Percentiles rank a stretch among this genome's conserved stretches.
Evolutionary conservation across 2,113 vertebrate genomes (phyloP).

Genomic region (Passerina amoena): DNA sequence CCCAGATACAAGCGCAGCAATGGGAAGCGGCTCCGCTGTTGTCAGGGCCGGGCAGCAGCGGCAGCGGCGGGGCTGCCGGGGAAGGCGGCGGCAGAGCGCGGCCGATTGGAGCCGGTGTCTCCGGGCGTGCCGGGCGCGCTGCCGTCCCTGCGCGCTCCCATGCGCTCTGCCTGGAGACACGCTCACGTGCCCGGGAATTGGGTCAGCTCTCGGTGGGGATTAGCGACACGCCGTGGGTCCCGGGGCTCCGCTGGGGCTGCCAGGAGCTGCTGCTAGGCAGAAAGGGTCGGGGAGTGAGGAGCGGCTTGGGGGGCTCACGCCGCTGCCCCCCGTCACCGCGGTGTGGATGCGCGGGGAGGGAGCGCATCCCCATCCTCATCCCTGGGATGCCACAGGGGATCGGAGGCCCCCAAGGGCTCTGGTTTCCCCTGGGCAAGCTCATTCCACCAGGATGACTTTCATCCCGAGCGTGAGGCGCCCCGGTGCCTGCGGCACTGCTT

Average conservation of each 20-base stretch:
- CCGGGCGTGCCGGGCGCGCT: conserved; percentile 2
- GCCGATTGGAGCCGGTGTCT: conserved; percentile 44
- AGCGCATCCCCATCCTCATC: neutral
- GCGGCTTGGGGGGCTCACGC: accelerated
- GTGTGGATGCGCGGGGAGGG: neutral
- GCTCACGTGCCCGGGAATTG: conserved; percentile 57
- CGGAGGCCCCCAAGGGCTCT: neutral
- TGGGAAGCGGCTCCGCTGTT: neutral
- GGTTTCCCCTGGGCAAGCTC: neutral
- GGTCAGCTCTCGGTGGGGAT: conserved; percentile 67
- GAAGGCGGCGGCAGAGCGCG: neutral
- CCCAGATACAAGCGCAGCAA: neutral
- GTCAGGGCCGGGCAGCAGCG: neutral
- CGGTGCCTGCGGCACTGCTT: conserved; percentile 1
- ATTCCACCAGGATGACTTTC: neutral
- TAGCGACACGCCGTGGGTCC: neutral
- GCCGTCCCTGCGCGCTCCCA: neutral
- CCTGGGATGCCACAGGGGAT: neutral
- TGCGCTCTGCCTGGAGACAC: conserved; percentile 59
- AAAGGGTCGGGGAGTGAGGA: neutral
- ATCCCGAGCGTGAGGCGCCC: neutral
- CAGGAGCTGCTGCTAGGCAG: conserved; percentile 51
- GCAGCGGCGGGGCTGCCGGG: neutral
- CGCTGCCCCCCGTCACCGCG: accelerated
- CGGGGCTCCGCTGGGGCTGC: neutral